Evolutionary conservation across 1,140 invertebrate species (phyloP), one percentile per base, ranked within the genome.

Genomic region (Camponotus vicinus): DNA sequence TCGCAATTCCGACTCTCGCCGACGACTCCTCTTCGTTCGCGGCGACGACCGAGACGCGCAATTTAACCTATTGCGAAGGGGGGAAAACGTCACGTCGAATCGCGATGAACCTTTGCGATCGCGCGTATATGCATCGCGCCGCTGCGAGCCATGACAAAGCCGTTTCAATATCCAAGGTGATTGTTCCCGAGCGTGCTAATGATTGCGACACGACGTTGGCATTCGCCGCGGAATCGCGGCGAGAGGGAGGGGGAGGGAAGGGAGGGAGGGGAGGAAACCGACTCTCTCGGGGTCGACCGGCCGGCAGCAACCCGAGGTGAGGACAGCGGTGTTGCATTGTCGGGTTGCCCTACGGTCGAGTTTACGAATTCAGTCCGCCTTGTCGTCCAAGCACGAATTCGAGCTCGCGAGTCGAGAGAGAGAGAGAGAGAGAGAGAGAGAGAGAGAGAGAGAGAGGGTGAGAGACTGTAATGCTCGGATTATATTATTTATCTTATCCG

Each of bases 151-250:
- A 55, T 42, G 34, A 78, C 49, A 79, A 78, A 88, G 45, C 67
- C 76, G 86, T 86, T 89, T 85, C 82, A 87, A 89, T 88, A 90
- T 89, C 86, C 89, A 91, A 91, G 89, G 90, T 91, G 78, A 89
- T 88, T 88, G 90, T 88, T 78, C 75, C 66, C 79, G 37, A 71
- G 67, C 86, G 86, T 80, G 80, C 80, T 89, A 90, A 92, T 79
- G 88, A 87, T 89, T 91, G 88, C 90, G 83, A 91, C 88, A 86
- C 63, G 83, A 27, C 13, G 76, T n/a, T 32, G 40, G 11, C 2
- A 37, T 42, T 27, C 59, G 59, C 9, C 13, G 57, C 73, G 75
- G 85, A 52, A 85, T 75, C 85, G 66, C 73, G 83, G 79, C 75
- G 79, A 45, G 66, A 59, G 57, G 59, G 55, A 34, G 63, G 13